phyloP scores from a whole-genome alignment of 2,797 vertebrate genomes.

The Poecile montanus region DNA sequence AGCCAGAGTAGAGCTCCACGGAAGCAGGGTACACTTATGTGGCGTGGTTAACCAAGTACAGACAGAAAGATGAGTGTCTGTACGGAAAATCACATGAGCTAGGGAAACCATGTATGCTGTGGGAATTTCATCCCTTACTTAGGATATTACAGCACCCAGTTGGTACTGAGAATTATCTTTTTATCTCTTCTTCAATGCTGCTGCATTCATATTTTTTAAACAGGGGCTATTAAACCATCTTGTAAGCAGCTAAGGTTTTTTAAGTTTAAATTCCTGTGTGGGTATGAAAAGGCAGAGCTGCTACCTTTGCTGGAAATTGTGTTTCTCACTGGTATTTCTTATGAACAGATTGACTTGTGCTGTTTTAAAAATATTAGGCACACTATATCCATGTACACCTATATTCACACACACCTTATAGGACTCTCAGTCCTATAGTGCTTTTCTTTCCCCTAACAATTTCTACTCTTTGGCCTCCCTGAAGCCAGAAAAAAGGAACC shows the following conservation, averaged over 20 bases:
- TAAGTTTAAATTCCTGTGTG: neutral
- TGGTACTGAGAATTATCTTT: neutral
- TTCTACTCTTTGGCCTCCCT: neutral
- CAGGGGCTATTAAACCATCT: neutral
- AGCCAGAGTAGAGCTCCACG: neutral
- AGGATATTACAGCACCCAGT: neutral
- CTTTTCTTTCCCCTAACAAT: neutral
- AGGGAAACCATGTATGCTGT: neutral
- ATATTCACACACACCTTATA: neutral
- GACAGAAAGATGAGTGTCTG: neutral
- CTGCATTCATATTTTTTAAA: neutral
- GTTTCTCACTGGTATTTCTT: neutral
- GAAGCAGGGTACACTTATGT: neutral
- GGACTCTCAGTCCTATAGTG: neutral
- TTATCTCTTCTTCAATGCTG: neutral
- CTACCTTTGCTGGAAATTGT: neutral
- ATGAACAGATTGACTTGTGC: accelerated
- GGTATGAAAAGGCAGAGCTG: neutral
- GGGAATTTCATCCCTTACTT: neutral
- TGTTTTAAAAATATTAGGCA: neutral
- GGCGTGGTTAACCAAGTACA: neutral
- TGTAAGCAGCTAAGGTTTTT: neutral
- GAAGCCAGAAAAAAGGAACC: neutral
- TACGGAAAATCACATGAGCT: neutral
- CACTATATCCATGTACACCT: neutral